These are phyloP conservation scores for Opisthocomus hoazin DNA, from an alignment of 2,113 vertebrate species.

Conservation along the genomic window DNA sequence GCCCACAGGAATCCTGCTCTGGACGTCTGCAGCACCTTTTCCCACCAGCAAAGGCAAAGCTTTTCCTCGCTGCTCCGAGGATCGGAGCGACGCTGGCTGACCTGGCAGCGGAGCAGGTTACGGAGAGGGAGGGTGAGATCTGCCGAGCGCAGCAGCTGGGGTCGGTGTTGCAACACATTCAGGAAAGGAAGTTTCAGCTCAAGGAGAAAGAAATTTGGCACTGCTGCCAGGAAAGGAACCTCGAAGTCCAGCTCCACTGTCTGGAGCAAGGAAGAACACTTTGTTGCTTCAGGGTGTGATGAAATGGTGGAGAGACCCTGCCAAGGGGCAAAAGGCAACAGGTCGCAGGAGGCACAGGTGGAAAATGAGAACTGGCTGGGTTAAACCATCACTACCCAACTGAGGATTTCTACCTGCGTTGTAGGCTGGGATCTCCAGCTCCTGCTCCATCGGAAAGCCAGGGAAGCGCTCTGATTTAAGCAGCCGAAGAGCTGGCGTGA, in stretches of 20 bases:
- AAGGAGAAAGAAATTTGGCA: background rate
- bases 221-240: background rate
- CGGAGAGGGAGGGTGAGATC: background rate
- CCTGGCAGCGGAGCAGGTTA: background rate
- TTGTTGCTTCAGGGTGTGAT: conserved; percentile 14
- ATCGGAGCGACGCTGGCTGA: background rate
- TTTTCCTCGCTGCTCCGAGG: background rate
- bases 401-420: fast-evolving
- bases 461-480: background rate
- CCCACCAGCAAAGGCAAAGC: background rate
- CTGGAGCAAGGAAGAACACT: background rate
- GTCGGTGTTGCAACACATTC: background rate
- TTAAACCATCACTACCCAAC: background rate
- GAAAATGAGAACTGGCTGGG: background rate
- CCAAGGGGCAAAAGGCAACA: background rate
- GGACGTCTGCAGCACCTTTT: background rate
- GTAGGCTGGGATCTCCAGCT: background rate
- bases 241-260: background rate
- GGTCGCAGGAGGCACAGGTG: background rate
- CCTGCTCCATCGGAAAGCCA: background rate
- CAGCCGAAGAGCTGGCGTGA: background rate
- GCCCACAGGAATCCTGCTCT: background rate
- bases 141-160: background rate
- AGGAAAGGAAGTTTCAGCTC: background rate
- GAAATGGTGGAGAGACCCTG: conserved; percentile 22